phyloP scores from a whole-genome alignment of 1,140 invertebrate genomes.

The Melitaea cinxia region DNA sequence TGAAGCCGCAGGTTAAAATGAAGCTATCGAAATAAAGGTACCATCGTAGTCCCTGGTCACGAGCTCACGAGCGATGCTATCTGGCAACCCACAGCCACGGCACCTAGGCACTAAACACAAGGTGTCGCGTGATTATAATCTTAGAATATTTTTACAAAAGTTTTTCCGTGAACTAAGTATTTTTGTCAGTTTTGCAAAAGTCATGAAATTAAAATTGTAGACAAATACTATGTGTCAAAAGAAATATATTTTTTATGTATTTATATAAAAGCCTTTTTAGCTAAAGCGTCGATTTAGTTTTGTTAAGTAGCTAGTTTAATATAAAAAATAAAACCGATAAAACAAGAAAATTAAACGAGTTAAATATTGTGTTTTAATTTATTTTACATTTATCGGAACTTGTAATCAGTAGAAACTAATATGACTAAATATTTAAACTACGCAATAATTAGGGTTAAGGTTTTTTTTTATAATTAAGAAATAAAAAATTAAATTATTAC shows the following conservation, averaged over 20 bases:
- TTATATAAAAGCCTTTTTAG: no score
- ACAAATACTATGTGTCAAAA: no score
- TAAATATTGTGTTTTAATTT: constrained; percentile 3
- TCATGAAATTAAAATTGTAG: no score
- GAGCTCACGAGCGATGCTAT: constrained; percentile 69
- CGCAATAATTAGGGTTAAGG: neutral
- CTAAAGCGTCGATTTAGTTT: no score
- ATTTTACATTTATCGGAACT: constrained; percentile 1
- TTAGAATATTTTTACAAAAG: constrained; percentile 39
- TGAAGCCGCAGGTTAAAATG: constrained; percentile 41
- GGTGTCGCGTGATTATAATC: constrained; percentile 42
- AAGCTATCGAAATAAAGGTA: constrained; percentile 55
- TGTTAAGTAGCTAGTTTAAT: neutral
- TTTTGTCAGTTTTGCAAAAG: no score
- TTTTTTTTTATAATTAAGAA: constrained; percentile 4
- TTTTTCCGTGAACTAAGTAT: constrained; percentile 2
- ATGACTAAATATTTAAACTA: neutral
- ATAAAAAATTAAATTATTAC: constrained; percentile 6
- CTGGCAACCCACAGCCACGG: constrained; percentile 42
- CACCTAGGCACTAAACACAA: constrained; percentile 46
- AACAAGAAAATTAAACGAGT: neutral
- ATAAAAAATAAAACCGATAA: neutral
- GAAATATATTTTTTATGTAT: no score
- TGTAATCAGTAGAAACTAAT: constrained; percentile 5
- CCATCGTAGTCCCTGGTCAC: constrained; percentile 61